Conservation (phyloP, 2,113 vertebrate species). For the Oenanthe oenanthe region DNA sequence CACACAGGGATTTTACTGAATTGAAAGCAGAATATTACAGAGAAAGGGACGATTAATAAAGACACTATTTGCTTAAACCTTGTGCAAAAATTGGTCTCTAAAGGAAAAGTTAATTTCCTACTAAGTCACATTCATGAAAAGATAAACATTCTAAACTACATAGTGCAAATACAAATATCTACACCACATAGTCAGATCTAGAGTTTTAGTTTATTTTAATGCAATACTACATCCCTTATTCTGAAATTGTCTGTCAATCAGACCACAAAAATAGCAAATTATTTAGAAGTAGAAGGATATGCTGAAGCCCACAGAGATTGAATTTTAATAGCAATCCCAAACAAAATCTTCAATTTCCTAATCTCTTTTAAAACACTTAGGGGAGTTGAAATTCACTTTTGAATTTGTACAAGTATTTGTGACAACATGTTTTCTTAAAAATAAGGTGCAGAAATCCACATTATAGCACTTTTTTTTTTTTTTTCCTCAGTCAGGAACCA, state of each 20-base stretch:
- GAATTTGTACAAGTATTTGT: background rate
- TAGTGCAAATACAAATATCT: background rate
- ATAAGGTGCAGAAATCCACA: background rate
- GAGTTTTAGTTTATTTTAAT: background rate
- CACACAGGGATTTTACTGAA: conserved; percentile 18
- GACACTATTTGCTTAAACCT: conserved; percentile 3
- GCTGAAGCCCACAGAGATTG: background rate
- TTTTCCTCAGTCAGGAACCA: background rate
- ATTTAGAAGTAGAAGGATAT: background rate
- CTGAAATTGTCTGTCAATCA: background rate
- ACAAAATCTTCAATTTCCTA: background rate
- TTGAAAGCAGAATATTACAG: background rate
- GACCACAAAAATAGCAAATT: background rate
- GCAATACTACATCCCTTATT: background rate
- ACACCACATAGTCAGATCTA: background rate
- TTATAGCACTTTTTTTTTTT: background rate
- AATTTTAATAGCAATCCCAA: background rate
- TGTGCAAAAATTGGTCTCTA: conserved; percentile 25
- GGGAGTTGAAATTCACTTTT: background rate
- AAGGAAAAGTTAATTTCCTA: conserved; percentile 48
- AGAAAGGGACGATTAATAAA: conserved; percentile 7
- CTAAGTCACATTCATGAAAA: background rate
- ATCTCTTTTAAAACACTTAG: background rate
- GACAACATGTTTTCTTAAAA: background rate
- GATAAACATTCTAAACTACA: background rate